Evolutionary conservation across 2,113 vertebrate genomes (phyloP).

Genomic region (Synodontis membranacea): DNA sequence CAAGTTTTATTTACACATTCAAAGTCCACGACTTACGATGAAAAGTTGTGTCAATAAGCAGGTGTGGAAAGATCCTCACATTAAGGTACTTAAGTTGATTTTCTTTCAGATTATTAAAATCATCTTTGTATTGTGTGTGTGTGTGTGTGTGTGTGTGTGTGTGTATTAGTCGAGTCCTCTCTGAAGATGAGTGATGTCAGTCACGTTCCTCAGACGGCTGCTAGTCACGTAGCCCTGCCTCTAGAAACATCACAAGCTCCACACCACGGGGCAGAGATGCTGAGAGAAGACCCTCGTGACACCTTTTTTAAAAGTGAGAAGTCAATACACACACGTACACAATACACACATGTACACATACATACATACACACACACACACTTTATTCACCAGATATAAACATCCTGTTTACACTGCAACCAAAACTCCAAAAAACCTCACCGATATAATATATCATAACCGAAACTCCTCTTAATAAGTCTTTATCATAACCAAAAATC

Average conservation of each 20-base stretch:
- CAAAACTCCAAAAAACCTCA: no score
- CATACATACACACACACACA: not conserved
- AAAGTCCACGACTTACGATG: no score
- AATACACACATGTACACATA: not conserved
- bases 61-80: no score
- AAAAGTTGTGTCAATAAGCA: no score
- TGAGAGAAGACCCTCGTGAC: slow-evolving; percentile 84
- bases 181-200: slow-evolving; percentile 78
- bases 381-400: not conserved
- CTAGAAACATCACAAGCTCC: not conserved
- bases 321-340: not conserved
- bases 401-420: not conserved
- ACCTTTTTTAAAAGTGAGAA: slow-evolving; percentile 76
- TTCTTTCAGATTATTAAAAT: no score
- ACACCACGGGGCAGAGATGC: slow-evolving; percentile 77
- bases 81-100: no score
- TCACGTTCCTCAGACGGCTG: slow-evolving; percentile 85
- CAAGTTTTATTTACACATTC: no score
- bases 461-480: not conserved
- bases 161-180: slow-evolving; percentile 78
- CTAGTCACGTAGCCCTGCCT: slow-evolving; percentile 66
- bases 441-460: not conserved
- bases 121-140: not conserved
- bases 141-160: slow-evolving; percentile 14
- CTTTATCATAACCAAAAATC: not conserved